Base-by-base conservation (phyloP, 2,113 vertebrate species). In the Ciconia boyciana region DNA sequence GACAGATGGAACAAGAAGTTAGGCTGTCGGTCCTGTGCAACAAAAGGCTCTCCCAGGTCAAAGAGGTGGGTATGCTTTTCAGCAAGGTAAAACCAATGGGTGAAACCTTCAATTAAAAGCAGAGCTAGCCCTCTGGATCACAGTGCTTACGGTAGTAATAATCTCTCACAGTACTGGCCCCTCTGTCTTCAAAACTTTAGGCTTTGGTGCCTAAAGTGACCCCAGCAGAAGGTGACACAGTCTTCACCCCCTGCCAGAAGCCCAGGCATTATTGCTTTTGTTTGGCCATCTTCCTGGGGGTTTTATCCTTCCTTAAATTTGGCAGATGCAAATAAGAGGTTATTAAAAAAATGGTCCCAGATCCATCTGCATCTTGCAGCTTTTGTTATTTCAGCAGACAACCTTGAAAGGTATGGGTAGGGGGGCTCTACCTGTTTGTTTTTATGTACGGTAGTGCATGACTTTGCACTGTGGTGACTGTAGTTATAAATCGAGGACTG, bases 71-170 rank as follows among this genome's bases (percentile, higher is more conserved):
- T 44, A 48, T 52, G 74, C 74, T 94, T 96, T 95, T 89, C 94
- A 95, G 58, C 83, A 82, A 87, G 65, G 61, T 41, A 84, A 94
- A 96, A 93, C 61, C 71, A 89, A 84, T 87, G 83, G 36, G 49
- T 48, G n/a, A 85, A 87, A n/a, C 22, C 31, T 82, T 79, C 91
- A 85, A 68, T 82, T 79, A 94, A 81, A 93, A 76, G 51, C 87
- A 87, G 70, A 83, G 57, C 19, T 13, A 69, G 55, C 22, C 10
- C 43, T 46, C 46, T 88, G 68, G 58, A 71, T 83, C 68, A 34
- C 55, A 43, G n/a, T 51, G 39, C 16, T 92, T 43, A n/a, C 57
- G 13, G 28, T 5, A 77, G 9, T 39, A 79, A 87, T 58, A 25
- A 43, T 41, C 11, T 85, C 86, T 39, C 32, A 41, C 6, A 46